phyloP scores from a whole-genome alignment of 1,140 invertebrate genomes.

The Brachionus rotundiformis region DNA sequence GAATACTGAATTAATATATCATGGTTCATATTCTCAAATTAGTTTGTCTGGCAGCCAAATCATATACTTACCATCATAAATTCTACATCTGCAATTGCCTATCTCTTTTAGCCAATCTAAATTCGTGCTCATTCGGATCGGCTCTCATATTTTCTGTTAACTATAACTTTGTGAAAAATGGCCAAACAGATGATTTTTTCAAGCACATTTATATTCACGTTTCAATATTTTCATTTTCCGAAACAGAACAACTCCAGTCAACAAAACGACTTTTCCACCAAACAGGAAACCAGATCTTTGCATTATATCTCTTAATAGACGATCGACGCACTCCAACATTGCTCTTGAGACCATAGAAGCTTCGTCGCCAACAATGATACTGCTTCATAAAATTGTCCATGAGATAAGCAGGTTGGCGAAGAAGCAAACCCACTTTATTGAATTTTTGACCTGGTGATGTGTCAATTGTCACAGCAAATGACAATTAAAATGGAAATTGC shows the following conservation, averaged over 20 bases:
- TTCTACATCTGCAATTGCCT: not conserved
- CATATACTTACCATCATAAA: not conserved
- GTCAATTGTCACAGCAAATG: no score
- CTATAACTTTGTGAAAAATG: not conserved
- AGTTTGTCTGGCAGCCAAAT: not conserved
- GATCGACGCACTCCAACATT: constrained; percentile 47
- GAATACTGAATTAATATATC: not conserved
- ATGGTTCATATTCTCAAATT: not conserved
- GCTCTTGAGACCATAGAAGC: no score
- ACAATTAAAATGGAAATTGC: no score
- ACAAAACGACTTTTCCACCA: constrained; percentile 53
- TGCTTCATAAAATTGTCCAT: no score
- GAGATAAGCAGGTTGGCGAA: no score
- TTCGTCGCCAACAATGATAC: no score
- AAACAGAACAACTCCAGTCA: constrained; percentile 48
- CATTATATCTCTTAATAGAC: constrained; percentile 40
- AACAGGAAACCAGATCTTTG: constrained; percentile 1
- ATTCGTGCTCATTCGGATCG: not conserved
- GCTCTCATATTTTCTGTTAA: constrained; percentile 46
- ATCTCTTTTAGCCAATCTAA: not conserved
- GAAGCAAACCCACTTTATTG: no score
- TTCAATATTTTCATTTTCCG: not conserved
- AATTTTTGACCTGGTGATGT: no score
- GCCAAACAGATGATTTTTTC: not conserved
- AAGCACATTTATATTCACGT: constrained; percentile 19